Percentiles rank a stretch among this genome's conserved stretches.
phyloP scores from a whole-genome alignment of 2,113 vertebrate genomes.

The Urocitellus parryii region DNA sequence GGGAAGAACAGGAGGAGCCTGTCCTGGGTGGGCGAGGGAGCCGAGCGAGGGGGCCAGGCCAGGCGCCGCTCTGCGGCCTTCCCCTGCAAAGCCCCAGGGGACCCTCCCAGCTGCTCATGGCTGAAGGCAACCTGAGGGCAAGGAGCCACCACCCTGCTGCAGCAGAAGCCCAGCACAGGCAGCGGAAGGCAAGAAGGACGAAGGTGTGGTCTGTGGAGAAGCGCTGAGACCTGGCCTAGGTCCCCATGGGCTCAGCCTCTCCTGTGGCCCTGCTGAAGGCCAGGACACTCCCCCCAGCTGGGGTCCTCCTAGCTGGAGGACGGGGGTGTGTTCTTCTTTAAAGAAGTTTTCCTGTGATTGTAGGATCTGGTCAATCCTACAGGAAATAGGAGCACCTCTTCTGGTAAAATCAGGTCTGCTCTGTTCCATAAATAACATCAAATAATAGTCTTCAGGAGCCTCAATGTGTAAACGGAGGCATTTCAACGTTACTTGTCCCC shows the following conservation, averaged over 20 bases:
- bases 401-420: too few relatives aligned
- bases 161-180: too few relatives aligned
- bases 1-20: background rate
- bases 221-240: rapidly evolving
- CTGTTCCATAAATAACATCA: background rate
- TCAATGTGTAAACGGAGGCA: too few relatives aligned
- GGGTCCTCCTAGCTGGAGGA: background rate
- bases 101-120: rapidly evolving
- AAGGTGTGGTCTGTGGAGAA: background rate
- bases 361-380: background rate
- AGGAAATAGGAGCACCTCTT: background rate
- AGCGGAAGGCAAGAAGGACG: rapidly evolving
- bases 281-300: rapidly evolving
- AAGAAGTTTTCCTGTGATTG: background rate
- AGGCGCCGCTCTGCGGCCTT: too few relatives aligned
- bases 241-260: background rate
- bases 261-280: too few relatives aligned
- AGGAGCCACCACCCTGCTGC: rapidly evolving
- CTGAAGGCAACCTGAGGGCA: rapidly evolving
- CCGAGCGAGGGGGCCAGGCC: too few relatives aligned
- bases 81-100: rapidly evolving
- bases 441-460: background rate
- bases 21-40: background rate
- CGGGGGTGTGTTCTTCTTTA: background rate
- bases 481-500: background rate